A percentile compares a stretch with the other conserved stretches of the same genome.
These are phyloP conservation scores for Lochmaea crataegi DNA, from an alignment of 2,888 invertebrate species.

Conservation along the genomic window DNA sequence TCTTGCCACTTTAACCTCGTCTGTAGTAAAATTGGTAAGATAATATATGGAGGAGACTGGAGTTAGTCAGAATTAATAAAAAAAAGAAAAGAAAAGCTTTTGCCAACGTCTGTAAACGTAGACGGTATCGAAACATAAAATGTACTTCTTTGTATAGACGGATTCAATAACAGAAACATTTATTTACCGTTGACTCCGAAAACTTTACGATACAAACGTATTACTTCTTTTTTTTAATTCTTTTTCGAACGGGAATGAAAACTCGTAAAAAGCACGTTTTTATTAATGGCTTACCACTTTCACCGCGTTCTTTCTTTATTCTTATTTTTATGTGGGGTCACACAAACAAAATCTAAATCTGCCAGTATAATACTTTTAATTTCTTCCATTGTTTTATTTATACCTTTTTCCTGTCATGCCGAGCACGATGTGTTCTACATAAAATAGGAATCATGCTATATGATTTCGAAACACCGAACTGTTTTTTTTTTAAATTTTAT, in stretches of 20 bases:
- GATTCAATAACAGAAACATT: too few relatives aligned
- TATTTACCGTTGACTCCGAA: too few relatives aligned
- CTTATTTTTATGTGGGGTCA: slow-evolving; percentile 29
- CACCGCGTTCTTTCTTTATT: slow-evolving; percentile 12
- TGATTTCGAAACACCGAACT: slow-evolving; percentile 24
- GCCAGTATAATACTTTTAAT: slow-evolving; percentile 33
- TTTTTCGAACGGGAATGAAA: slow-evolving; percentile 8
- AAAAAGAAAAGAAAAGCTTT: too few relatives aligned
- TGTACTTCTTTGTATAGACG: too few relatives aligned
- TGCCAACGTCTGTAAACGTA: too few relatives aligned
- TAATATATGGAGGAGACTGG: too few relatives aligned
- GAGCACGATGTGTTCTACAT: slow-evolving; percentile 20
- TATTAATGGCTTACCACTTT: slow-evolving; percentile 11
- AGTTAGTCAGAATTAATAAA: too few relatives aligned
- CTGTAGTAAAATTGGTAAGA: too few relatives aligned
- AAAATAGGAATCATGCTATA: slow-evolving; percentile 33
- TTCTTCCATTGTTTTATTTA: slow-evolving; percentile 32
- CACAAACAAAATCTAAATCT: slow-evolving; percentile 29
- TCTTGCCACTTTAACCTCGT: too few relatives aligned
- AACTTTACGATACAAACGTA: too few relatives aligned
- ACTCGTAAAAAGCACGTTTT: not conserved
- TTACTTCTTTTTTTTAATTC: slow-evolving; percentile 9
- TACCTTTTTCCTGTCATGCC: slow-evolving; percentile 29
- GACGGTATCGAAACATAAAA: not conserved
- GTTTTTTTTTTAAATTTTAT: too few relatives aligned